Evolutionary conservation across 2,888 invertebrate species (phyloP), one percentile per base, ranked within the genome.

Genomic region (Hipparchia sbordonii): DNA sequence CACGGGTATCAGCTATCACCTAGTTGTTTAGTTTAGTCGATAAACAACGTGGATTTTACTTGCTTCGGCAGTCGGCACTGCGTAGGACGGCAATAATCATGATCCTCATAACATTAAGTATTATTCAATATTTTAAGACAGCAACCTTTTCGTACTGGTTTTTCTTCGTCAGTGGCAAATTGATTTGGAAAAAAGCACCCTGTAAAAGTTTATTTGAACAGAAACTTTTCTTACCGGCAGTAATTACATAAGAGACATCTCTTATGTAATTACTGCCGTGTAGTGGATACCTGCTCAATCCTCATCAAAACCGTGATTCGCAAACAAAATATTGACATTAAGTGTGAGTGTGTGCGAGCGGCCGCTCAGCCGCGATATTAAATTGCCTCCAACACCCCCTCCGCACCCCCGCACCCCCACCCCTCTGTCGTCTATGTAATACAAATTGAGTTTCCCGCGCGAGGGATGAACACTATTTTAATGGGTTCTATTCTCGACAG

Each of bases 321-420:
- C 62, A 62, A 62, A 46, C 62, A 62, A 62, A 61, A 62, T 13
- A 62, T 62, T 62, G 62, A 62, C 62, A 48, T 48, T 46, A 62
- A 13, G 8, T 8, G 45, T 2, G 13, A 48, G 12, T 6, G 45
- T 2, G 39, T 9, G 61, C 39, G 23, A 23, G 23, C 23, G 23
- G 23, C 46, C 46, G 61, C 8, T n/a, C 13, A 46, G 46, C 46
- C 61, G 46, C 46, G 62, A 62, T 62, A 48, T 48, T 62, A 62
- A 62, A 62, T 48, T 62, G 62, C 62, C 46, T 62, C 12, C 46
- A 4, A n/a, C 45, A 5, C 12, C 12, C n/a, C 61, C n/a, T n/a
- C 6, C 46, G 13, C 1, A 33, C 4, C 2, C 13, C 48, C 48
- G n/a, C 62, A 8, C 0, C 46, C 3, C 62, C 62, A 1, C 46